phyloP scores from a whole-genome alignment of 2,888 invertebrate species.

The Pseudoips prasinana region DNA sequence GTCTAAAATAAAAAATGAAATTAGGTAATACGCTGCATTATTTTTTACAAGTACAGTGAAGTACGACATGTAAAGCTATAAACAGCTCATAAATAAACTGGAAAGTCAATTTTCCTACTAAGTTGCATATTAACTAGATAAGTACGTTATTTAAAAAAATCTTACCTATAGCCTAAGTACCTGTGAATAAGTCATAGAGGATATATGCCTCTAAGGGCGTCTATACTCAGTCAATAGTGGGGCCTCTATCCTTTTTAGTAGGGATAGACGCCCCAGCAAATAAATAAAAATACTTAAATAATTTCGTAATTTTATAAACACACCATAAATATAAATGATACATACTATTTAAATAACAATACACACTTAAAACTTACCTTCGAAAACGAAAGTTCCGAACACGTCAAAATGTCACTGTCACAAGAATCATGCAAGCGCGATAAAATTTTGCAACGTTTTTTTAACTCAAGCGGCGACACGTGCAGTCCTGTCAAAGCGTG shows the following conservation, averaged over 20 bases:
- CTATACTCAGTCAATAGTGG: slow-evolving; percentile 6
- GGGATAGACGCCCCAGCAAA: slow-evolving; percentile 9
- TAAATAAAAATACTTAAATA: slow-evolving; percentile 7
- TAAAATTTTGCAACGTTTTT: slow-evolving; percentile 9
- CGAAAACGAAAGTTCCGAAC: slow-evolving; percentile 8
- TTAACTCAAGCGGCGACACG: slow-evolving; percentile 5
- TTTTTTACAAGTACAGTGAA: slow-evolving; percentile 5
- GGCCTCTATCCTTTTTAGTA: slow-evolving; percentile 9
- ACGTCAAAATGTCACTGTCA: slow-evolving; percentile 10
- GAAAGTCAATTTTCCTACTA: slow-evolving; percentile 3
- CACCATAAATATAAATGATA: slow-evolving; percentile 5
- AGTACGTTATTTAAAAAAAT: slow-evolving; percentile 6
- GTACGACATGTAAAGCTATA: slow-evolving; percentile 3
- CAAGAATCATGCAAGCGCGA: slow-evolving; percentile 9
- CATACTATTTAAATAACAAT: slow-evolving; percentile 5
- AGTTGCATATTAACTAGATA: slow-evolving; percentile 7
- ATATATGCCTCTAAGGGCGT: slow-evolving; percentile 7
- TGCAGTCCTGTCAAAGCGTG: slow-evolving; percentile 7
- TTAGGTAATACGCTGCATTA: slow-evolving; percentile 6
- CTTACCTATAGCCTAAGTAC: slow-evolving; percentile 7
- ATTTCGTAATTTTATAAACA: slow-evolving; percentile 5
- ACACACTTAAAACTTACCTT: slow-evolving; percentile 6
- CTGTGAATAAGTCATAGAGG: slow-evolving; percentile 7
- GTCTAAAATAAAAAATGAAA: slow-evolving; percentile 11
- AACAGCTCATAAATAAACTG: slow-evolving; percentile 7